Percentiles rank a stretch among this genome's conserved stretches.
phyloP scores from a whole-genome alignment of 1,140 invertebrate genomes.

The Dendroctonus valens region DNA sequence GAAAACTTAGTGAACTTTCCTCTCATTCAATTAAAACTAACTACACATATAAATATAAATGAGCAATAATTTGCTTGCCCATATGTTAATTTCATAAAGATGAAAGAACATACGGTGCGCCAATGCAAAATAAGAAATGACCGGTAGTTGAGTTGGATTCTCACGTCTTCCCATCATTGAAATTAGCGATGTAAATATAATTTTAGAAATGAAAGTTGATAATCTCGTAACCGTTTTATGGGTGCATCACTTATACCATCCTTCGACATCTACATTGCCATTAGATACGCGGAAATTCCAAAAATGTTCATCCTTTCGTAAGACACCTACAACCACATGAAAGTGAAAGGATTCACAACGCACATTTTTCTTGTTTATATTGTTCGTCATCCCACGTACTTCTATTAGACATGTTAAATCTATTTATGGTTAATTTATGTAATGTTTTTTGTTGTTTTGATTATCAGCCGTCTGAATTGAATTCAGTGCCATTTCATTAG shows the following conservation, averaged over 20 bases:
- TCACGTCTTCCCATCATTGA: slow-evolving; percentile 10
- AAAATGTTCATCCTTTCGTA: slow-evolving; percentile 26
- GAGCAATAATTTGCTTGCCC: too few species aligned
- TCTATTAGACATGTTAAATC: neutral
- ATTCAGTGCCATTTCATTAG: too few species aligned
- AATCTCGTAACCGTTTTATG: slow-evolving; percentile 30
- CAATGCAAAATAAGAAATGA: neutral
- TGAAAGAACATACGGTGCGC: neutral
- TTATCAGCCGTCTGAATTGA: too few species aligned
- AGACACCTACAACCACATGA: slow-evolving; percentile 15
- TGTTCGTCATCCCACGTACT: slow-evolving; percentile 9
- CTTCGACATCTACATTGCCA: slow-evolving; percentile 25
- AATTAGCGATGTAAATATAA: slow-evolving; percentile 23
- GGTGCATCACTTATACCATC: slow-evolving; percentile 24
- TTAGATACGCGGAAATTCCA: slow-evolving; percentile 29
- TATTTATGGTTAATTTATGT: slow-evolving; percentile 18
- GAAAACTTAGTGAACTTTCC: too few species aligned
- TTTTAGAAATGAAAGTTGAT: slow-evolving; percentile 30
- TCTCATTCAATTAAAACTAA: too few species aligned
- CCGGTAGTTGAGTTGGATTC: neutral
- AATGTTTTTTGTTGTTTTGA: slow-evolving; percentile 6
- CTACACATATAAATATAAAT: too few species aligned
- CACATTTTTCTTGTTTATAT: slow-evolving; percentile 22
- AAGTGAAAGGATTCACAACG: slow-evolving; percentile 29
- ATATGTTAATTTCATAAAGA: too few species aligned